These are phyloP conservation scores for Neodon shergylaensis DNA, from an alignment of 2,113 vertebrate genomes.

Conservation along the genomic window DNA sequence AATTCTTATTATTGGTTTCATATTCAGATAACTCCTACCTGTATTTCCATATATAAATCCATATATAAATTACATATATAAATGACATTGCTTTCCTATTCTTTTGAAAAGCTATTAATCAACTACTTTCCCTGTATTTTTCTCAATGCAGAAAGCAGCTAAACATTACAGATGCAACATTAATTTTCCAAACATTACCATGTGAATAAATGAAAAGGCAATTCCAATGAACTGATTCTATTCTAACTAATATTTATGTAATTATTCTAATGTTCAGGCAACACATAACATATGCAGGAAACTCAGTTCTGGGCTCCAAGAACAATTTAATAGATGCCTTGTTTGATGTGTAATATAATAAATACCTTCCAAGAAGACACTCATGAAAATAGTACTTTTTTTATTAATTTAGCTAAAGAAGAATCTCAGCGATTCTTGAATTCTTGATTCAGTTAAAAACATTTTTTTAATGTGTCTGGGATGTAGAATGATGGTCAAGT, in stretches of 20 bases:
- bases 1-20: neutral
- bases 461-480: neutral
- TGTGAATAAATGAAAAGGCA: slow-evolving; percentile 46
- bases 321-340: neutral
- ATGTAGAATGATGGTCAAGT: neutral
- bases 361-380: neutral
- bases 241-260: slow-evolving; percentile 45
- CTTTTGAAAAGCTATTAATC: neutral
- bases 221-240: slow-evolving; percentile 18
- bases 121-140: neutral
- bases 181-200: neutral
- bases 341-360: slow-evolving; percentile 19
- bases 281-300: slow-evolving; percentile 21
- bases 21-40: neutral
- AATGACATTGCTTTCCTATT: slow-evolving; percentile 34
- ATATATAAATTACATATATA: neutral
- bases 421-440: neutral
- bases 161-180: slow-evolving; percentile 8
- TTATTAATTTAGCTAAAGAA: neutral
- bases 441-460: neutral
- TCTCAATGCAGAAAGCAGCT: neutral
- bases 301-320: neutral
- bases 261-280: slow-evolving; percentile 32
- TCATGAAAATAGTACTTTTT: neutral
- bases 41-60: slow-evolving; percentile 11